Evolutionary conservation across 2,888 invertebrate genomes (phyloP).

Genomic region (Nezara viridula): DNA sequence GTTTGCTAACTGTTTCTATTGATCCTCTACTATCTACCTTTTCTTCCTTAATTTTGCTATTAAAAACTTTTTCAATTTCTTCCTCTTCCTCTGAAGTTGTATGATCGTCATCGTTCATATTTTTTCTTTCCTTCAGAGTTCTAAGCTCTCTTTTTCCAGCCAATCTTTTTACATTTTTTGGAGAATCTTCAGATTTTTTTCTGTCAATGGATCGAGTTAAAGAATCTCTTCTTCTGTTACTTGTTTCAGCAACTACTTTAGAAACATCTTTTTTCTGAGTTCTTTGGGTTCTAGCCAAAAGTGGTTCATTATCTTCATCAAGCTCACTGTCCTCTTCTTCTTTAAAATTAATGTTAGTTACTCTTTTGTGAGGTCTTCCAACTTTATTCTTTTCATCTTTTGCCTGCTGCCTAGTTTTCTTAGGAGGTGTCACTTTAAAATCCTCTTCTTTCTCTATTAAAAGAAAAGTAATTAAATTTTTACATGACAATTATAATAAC

Average conservation of each 20-base stretch:
- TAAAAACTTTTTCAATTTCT: conserved; percentile 17
- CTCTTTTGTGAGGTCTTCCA: conserved; percentile 42
- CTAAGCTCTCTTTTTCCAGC: conserved; percentile 28
- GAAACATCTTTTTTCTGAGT: conserved; percentile 1
- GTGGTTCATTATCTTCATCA: conserved; percentile 45
- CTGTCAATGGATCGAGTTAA: not conserved
- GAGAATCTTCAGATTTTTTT: conserved; percentile 36
- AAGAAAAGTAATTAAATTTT: not conserved
- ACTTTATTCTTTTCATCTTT: conserved; percentile 51
- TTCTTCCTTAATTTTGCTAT: conserved; percentile 34
- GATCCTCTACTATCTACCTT: not conserved
- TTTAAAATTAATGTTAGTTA: conserved; percentile 43
- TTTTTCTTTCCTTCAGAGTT: conserved; percentile 48
- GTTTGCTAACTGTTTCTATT: not conserved
- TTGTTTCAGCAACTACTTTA: conserved; percentile 10
- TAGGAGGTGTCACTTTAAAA: conserved; percentile 61
- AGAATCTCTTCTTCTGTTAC: conserved; percentile 29
- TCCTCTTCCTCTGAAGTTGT: conserved; percentile 33
- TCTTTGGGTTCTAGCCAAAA: conserved; percentile 48
- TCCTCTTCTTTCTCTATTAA: conserved; percentile 58
- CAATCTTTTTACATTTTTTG: conserved; percentile 23
- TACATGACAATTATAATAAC: not conserved
- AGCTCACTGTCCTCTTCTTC: conserved; percentile 39
- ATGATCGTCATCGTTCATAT: conserved; percentile 35
- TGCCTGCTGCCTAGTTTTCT: conserved; percentile 53